These are phyloP conservation scores for Drosophila anomelani DNA, from an alignment of 2,888 invertebrate species.

Conservation along the genomic window DNA sequence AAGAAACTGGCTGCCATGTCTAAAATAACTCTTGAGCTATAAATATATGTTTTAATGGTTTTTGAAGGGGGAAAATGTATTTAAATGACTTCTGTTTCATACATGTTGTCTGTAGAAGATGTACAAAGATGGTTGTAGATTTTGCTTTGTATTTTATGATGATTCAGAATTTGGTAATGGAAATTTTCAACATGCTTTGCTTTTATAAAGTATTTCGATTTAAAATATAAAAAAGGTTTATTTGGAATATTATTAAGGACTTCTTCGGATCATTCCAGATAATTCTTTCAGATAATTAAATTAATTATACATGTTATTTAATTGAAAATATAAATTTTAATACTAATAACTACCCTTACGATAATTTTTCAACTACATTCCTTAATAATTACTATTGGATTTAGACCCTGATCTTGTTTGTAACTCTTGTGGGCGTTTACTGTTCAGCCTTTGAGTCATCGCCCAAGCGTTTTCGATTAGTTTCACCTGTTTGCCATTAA, in stretches of 20 bases:
- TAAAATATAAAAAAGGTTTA: background rate
- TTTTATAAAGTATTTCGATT: background rate
- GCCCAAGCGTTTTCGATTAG: conserved; percentile 33
- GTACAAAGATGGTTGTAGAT: background rate
- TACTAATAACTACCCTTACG: background rate
- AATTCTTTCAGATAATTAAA: background rate
- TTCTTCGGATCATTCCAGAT: no score
- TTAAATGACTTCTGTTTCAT: conserved; percentile 6
- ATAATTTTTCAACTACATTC: conserved; percentile 3
- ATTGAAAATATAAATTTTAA: no score
- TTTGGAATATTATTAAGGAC: background rate
- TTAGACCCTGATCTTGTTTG: conserved; percentile 29
- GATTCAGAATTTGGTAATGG: background rate
- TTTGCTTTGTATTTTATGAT: background rate
- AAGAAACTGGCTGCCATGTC: background rate
- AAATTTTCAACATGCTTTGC: background rate
- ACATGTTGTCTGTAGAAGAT: no score
- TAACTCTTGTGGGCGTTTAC: conserved; percentile 57
- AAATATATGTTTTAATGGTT: background rate
- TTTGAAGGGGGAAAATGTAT: background rate
- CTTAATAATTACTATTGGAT: conserved; percentile 26
- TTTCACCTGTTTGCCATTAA: conserved; percentile 58
- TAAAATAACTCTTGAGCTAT: background rate
- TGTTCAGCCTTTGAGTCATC: conserved; percentile 54
- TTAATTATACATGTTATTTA: background rate